A percentile compares a stretch with the other conserved stretches of the same genome.
Evolutionary conservation across 2,797 vertebrate genomes (phyloP).

Genomic region (Malacoctenus gilli): DNA sequence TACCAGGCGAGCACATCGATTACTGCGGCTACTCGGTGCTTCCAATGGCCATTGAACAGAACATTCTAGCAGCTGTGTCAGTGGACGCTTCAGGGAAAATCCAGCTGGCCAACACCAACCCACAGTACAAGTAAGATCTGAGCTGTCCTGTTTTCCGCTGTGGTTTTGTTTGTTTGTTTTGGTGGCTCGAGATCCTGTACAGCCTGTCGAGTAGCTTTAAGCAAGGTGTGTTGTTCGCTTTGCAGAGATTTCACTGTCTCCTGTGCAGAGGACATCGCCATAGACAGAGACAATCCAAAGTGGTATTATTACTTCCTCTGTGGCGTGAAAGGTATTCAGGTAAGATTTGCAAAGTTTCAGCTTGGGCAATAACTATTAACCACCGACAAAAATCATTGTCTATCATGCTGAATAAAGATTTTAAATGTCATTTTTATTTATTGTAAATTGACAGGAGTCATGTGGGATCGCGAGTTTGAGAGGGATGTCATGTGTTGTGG

Average conservation of each 20-base stretch:
- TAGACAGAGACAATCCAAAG: conserved; percentile 89
- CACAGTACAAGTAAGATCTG: conserved; percentile 87
- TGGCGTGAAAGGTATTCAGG: conserved; percentile 96
- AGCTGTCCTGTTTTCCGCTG: not conserved
- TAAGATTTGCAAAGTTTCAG: conserved; percentile 61
- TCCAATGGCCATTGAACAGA: conserved; percentile 97
- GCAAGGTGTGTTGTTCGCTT: conserved; percentile 30
- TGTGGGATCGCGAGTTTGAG: conserved; percentile 80
- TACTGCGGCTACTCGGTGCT: conserved; percentile 98
- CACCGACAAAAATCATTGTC: too few species aligned
- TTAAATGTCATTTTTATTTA: too few species aligned
- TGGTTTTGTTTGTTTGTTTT: not conserved
- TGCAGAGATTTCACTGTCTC: conserved; percentile 88
- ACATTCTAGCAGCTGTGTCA: conserved; percentile 91
- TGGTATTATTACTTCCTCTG: conserved; percentile 99
- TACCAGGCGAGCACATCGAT: conserved; percentile 94
- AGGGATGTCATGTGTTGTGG: conserved; percentile 93
- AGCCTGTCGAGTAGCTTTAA: too few species aligned
- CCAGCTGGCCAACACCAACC: conserved; percentile 87
- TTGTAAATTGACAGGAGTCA: conserved; percentile 82
- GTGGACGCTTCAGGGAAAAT: conserved; percentile 82
- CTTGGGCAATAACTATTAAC: too few species aligned
- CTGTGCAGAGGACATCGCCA: conserved; percentile 81
- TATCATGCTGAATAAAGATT: too few species aligned
- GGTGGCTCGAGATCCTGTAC: too few species aligned